phyloP scores from a whole-genome alignment of 2,797 vertebrate genomes.

The Myotis planiceps region DNA sequence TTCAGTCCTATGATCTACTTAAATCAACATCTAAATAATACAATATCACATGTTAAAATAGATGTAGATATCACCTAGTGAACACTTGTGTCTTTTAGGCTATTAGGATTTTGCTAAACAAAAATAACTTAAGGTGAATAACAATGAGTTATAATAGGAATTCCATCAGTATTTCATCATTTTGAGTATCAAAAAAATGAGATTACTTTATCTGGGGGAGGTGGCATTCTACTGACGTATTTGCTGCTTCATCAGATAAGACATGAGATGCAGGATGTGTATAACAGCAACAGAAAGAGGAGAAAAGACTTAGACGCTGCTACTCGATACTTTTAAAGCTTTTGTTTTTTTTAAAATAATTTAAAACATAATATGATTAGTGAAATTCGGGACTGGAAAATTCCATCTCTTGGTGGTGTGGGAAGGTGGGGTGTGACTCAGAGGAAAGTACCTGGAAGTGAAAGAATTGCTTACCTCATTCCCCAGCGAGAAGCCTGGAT shows the following conservation, averaged over 20 bases:
- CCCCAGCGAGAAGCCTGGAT: not conserved
- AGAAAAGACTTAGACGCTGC: not conserved
- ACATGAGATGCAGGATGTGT: not conserved
- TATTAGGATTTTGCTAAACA: not conserved
- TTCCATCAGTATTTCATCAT: not conserved
- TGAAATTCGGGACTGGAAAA: conserved; percentile 8
- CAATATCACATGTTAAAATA: not conserved
- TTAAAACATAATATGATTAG: conserved; percentile 14
- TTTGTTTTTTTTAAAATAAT: conserved; percentile 50
- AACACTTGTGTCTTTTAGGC: not conserved
- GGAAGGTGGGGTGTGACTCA: not conserved
- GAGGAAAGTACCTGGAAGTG: not conserved
- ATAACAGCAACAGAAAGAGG: not conserved
- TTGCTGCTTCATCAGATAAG: conserved; percentile 2
- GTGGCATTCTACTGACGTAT: conserved; percentile 40
- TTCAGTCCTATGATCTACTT: not conserved
- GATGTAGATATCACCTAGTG: not conserved
- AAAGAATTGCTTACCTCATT: not conserved
- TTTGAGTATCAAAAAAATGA: not conserved
- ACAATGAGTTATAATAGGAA: not conserved
- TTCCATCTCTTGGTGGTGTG: not conserved
- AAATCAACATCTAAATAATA: not conserved
- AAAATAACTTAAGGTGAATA: not conserved
- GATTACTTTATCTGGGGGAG: not conserved
- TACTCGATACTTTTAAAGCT: not conserved